Percentiles rank a stretch among this genome's conserved stretches.
Evolutionary conservation across 2,888 invertebrate species (phyloP).

Genomic region (Epinotia brunnichana): DNA sequence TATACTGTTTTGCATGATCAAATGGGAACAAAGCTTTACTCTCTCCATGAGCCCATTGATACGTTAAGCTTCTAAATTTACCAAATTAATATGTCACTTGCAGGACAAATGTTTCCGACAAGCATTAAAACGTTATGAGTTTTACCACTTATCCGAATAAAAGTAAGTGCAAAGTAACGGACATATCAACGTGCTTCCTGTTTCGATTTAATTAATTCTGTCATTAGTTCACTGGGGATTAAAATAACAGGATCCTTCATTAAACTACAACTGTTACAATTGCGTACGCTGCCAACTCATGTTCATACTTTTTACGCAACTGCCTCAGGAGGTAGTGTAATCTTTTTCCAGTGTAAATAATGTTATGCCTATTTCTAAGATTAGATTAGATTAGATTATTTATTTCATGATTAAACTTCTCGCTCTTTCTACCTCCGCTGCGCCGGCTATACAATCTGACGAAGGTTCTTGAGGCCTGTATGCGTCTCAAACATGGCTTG

Average conservation of each 20-base stretch:
- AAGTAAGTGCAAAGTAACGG: slow-evolving; percentile 23
- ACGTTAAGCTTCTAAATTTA: not conserved
- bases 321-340: not conserved
- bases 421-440: too few species aligned
- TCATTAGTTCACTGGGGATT: slow-evolving; percentile 3
- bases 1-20: not conserved
- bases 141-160: slow-evolving; percentile 5
- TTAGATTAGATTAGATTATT: too few species aligned
- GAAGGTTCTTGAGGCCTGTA: too few species aligned
- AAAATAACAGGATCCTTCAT: slow-evolving; percentile 14
- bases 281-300: not conserved
- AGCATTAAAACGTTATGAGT: slow-evolving; percentile 7
- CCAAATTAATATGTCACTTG: slow-evolving; percentile 12
- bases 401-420: too few species aligned
- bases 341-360: not conserved
- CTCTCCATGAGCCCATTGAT: not conserved
- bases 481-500: too few species aligned
- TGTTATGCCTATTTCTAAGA: too few species aligned
- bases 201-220: slow-evolving; percentile 3
- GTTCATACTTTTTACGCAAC: not conserved
- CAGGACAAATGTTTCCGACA: slow-evolving; percentile 10
- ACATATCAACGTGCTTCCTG: slow-evolving; percentile 19
- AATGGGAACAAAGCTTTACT: not conserved
- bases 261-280: not conserved
- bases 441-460: too few species aligned